Percentiles rank a stretch among this genome's conserved stretches.
These are phyloP conservation scores for Heterodera carotae DNA, from an alignment of 1,140 invertebrate species.

Conservation along the genomic window DNA sequence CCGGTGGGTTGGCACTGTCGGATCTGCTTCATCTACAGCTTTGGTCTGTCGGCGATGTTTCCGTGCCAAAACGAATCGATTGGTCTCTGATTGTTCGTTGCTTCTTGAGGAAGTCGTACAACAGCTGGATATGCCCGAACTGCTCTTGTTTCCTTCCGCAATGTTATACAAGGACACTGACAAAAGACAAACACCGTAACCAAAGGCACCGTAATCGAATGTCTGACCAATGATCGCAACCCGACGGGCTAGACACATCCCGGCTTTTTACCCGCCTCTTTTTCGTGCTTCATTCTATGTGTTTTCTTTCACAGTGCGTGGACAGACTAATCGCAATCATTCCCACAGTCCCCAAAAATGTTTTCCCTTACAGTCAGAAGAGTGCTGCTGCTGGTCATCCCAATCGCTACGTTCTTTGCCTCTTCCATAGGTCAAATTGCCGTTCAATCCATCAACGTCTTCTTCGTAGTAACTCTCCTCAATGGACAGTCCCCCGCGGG, in stretches of 20 bases:
- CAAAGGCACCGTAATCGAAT: neutral
- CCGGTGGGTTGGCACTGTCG: constrained; percentile 89
- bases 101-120: constrained; percentile 49
- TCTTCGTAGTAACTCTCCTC: constrained; percentile 65
- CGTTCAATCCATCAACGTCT: constrained; percentile 43
- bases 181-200: neutral
- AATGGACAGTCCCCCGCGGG: constrained; percentile 36
- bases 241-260: no score
- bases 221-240: no score
- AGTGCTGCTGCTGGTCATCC: neutral
- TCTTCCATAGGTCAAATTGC: neutral
- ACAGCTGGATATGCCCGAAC: constrained; percentile 55
- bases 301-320: no score
- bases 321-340: no score
- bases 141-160: constrained; percentile 29
- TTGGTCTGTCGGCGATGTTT: neutral
- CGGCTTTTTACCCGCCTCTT: no score
- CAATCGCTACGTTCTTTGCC: neutral
- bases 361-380: neutral
- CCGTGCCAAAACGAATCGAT: neutral
- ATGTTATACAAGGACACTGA: constrained; percentile 32
- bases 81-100: constrained; percentile 1
- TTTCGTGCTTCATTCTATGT: no score
- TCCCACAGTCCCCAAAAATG: neutral
- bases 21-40: constrained; percentile 68